phyloP scores from a whole-genome alignment of 2,888 invertebrate genomes.

The Allolobophora icterica region DNA sequence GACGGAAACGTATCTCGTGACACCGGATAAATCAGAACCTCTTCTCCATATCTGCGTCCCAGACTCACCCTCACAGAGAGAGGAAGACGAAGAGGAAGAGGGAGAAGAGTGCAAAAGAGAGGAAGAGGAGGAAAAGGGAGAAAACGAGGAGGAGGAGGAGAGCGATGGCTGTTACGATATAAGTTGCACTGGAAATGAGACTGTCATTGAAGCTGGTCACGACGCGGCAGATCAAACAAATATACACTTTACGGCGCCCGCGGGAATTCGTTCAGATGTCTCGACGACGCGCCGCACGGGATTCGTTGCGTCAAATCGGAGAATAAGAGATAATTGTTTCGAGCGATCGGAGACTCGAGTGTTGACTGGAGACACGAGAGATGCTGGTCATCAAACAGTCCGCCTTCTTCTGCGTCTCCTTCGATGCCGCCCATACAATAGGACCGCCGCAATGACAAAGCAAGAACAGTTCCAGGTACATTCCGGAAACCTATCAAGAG shows the following conservation, averaged over 20 bases:
- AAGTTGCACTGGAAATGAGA: not conserved
- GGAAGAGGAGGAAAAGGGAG: too few species aligned
- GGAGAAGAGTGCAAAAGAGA: not conserved
- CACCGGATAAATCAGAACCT: not conserved
- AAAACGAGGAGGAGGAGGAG: too few species aligned
- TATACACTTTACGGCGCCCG: not conserved
- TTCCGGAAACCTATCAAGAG: not conserved
- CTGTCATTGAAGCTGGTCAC: not conserved
- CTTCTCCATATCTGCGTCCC: not conserved
- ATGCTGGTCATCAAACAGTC: not conserved
- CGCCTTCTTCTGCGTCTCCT: not conserved
- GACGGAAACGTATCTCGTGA: not conserved
- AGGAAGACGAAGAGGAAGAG: not conserved
- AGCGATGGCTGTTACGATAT: not conserved
- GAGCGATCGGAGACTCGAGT: not conserved
- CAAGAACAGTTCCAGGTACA: not conserved
- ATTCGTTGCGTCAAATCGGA: not conserved
- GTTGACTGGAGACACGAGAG: not conserved
- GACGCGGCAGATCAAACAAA: not conserved
- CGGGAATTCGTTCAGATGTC: not conserved
- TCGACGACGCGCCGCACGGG: not conserved
- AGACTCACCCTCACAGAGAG: not conserved
- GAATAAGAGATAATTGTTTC: not conserved
- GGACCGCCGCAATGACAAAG: not conserved
- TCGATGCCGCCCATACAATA: not conserved